Base-by-base conservation (phyloP, 2,797 vertebrate species). In the Ptychadena robeensis region DNA sequence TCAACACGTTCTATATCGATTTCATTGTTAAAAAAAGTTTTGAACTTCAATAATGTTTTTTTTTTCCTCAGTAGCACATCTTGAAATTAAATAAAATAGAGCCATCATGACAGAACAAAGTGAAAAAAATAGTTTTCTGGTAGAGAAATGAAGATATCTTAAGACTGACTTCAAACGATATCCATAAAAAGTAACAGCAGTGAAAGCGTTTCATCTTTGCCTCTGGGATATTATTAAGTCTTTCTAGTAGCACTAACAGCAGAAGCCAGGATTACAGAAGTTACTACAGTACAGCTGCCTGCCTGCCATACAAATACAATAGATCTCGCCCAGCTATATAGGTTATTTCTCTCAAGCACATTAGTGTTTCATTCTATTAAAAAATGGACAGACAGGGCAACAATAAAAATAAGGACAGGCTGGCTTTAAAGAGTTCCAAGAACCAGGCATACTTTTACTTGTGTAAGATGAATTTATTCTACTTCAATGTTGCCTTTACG, bases 141-240 rank as follows among this genome's bases (percentile, higher is more conserved):
- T 96, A 93, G 92, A 94, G 93, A 96, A 97, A 98, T 98, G 95
- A 97, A 98, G 96, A 97, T 96, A 96, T 98, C 95, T 96, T 95
- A 94, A 96, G 94, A 94, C 95, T 84, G 88, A 97, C 96, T 97
- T 98, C 96, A 98, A 98, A 98, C 96, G 92, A 93, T 90, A 94
- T 95, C 93, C 93, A 95, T 94, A 94, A 95, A 96, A 97, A 97
- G 95, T 93, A 94, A 93, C 95, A 93, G 93, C 93, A 91, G 95
- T 95, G 94, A 95, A 95, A 95, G 90, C 75, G 92, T 97, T 98
- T 99, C 96, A 97, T 97, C 95, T 96, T 93, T 96, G 95, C 96
- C 97, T 96, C 94, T 96, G 96, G 96, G 96, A 98, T 96, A 95
- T 96, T 96, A 96, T 97, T 97, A 97, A 96, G 95, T 93, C 93